Evolutionary conservation across 2,797 vertebrate genomes (phyloP).

Genomic region (Trachurus trachurus): DNA sequence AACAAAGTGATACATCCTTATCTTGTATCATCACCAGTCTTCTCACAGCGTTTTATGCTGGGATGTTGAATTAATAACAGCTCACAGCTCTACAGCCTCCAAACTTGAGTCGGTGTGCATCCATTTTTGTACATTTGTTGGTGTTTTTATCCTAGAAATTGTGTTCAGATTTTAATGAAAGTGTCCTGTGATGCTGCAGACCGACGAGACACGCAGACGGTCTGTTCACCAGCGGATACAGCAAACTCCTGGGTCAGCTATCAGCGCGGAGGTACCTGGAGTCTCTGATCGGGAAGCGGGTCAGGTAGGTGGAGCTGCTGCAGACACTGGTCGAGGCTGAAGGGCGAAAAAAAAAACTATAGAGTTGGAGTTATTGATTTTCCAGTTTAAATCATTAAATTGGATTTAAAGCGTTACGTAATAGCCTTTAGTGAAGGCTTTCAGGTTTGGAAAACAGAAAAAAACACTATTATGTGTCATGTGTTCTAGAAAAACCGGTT

Average conservation of each 20-base stretch:
- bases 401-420: too few relatives aligned
- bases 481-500: not conserved
- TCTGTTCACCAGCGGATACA: slow-evolving; percentile 95
- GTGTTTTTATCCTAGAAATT: not conserved
- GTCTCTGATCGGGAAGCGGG: slow-evolving; percentile 94
- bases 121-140: not conserved
- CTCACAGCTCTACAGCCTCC: too few relatives aligned
- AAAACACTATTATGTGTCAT: too few relatives aligned
- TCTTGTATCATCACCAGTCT: not conserved
- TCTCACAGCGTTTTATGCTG: not conserved
- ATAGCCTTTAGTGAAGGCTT: too few relatives aligned
- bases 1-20: not conserved
- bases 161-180: not conserved
- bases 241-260: slow-evolving; percentile 94
- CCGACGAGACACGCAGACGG: slow-evolving; percentile 93
- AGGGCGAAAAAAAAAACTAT: too few relatives aligned
- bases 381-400: too few relatives aligned
- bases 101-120: not conserved
- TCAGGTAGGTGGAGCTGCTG: slow-evolving; percentile 86
- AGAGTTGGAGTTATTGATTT: too few relatives aligned
- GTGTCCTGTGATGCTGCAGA: slow-evolving; percentile 78
- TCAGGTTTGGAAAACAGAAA: too few relatives aligned
- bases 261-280: slow-evolving; percentile 96
- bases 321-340: too few relatives aligned
- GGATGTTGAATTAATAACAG: not conserved